These are phyloP conservation scores for Heteromurus nitidus DNA, from an alignment of 2,888 invertebrate species.

Conservation along the genomic window DNA sequence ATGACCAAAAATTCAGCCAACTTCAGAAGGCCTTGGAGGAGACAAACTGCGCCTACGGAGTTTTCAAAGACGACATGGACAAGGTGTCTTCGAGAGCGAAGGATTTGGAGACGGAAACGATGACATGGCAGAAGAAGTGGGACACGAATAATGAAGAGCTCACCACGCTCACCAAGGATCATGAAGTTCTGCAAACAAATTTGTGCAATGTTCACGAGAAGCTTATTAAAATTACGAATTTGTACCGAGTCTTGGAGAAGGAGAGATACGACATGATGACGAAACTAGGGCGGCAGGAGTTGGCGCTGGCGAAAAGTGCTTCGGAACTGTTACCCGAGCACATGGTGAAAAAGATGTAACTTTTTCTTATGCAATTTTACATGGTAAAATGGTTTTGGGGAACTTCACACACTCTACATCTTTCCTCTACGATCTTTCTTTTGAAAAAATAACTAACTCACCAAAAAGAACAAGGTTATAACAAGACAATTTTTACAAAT, in stretches of 20 bases:
- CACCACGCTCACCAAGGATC: slow-evolving; percentile 60
- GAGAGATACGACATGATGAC: slow-evolving; percentile 66
- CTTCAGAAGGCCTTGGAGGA: slow-evolving; percentile 67
- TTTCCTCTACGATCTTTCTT: too few species aligned
- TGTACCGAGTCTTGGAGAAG: slow-evolving; percentile 70
- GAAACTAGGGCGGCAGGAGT: slow-evolving; percentile 57
- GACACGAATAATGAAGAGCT: slow-evolving; percentile 68
- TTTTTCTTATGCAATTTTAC: too few species aligned
- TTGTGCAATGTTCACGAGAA: slow-evolving; percentile 68
- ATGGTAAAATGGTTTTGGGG: too few species aligned
- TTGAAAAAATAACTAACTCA: too few species aligned
- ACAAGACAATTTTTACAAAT: too few species aligned
- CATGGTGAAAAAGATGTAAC: slow-evolving; percentile 16
- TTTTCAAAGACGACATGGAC: slow-evolving; percentile 71
- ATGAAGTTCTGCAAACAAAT: slow-evolving; percentile 67
- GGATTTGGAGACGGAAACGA: slow-evolving; percentile 69
- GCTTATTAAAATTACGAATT: slow-evolving; percentile 70
- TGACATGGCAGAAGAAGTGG: slow-evolving; percentile 71
- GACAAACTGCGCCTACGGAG: slow-evolving; percentile 69
- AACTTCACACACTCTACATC: too few species aligned
- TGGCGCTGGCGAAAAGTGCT: slow-evolving; percentile 40
- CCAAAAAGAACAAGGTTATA: too few species aligned
- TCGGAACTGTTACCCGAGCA: slow-evolving; percentile 38
- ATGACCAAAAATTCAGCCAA: slow-evolving; percentile 70
- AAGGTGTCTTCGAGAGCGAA: slow-evolving; percentile 70